phyloP scores from a whole-genome alignment of 2,888 invertebrate species.

The Periphyllus acericola region DNA sequence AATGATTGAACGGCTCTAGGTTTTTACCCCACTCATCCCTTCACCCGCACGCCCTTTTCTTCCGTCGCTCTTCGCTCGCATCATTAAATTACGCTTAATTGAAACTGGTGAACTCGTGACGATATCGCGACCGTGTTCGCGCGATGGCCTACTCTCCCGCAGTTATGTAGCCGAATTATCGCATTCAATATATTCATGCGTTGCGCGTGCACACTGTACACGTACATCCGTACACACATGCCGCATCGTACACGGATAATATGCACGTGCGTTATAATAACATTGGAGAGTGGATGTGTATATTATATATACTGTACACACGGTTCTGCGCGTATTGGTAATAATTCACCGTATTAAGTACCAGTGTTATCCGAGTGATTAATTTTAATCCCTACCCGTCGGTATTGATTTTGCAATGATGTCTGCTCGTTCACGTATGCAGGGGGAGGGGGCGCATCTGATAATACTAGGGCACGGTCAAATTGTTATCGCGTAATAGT shows the following conservation, averaged over 20 bases:
- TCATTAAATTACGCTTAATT: conserved; percentile 51
- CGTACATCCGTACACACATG: not conserved
- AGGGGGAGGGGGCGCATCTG: no score
- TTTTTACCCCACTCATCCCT: not conserved
- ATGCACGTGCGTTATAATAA: not conserved
- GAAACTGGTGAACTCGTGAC: not conserved
- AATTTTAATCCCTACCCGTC: not conserved
- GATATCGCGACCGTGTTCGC: not conserved
- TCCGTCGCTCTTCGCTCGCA: not conserved
- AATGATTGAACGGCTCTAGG: conserved; percentile 26
- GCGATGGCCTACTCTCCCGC: no score
- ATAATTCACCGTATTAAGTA: not conserved
- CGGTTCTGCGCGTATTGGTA: not conserved
- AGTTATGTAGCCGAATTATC: not conserved
- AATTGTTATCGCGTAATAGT: no score
- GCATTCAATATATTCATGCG: not conserved
- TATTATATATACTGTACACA: not conserved
- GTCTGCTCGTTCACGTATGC: no score
- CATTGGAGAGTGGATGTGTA: not conserved
- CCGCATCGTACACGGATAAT: not conserved
- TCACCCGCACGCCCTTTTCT: not conserved
- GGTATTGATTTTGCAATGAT: no score
- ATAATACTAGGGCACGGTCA: no score
- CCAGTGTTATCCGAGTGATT: not conserved
- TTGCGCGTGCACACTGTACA: not conserved